Base-by-base conservation (phyloP, 1,140 invertebrate genomes). In the Periplaneta americana region DNA sequence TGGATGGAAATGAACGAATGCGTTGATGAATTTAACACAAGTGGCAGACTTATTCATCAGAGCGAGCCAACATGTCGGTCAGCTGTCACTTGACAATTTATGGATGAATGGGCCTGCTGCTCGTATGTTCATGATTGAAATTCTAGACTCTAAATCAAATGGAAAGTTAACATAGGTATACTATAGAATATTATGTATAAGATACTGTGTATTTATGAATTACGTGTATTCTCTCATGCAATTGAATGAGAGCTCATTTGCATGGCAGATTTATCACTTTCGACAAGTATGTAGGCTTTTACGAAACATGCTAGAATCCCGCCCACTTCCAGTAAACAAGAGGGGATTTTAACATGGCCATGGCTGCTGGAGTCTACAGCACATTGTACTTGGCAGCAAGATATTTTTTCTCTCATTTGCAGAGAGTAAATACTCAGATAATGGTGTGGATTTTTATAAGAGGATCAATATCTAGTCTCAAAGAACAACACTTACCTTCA, bases 391-490 rank as follows among this genome's bases (percentile, higher is more conserved):
- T 36, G 76, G 76, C 76, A 78, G 76, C 76, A 78, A 78, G 34
- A 36, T 78, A 36, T 78, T 36, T 36, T 37, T 36, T 76, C 75
- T 75, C 74, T 78, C 22, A 39, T 34, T 36, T n/a, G n/a, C n/a
- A 78, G 35, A 39, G 5, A 78, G 35, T 34, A 36, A 78, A 78
- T 78, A 78, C 76, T 78, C 76, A 78, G 32, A 76, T 39, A n/a
- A n/a, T 66, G 22, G 22, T 66, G 28, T 66, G 48, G 76, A 36
- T 36, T 78, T 78, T 78, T 78, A 35, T 78, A 78, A 37, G n/a
- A 78, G 35, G 36, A 78, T 66, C 32, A 78, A 78, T 34, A 78
- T 78, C 76, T 78, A 78, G 76, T 78, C 76, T 78, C 36, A 36
- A 75, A 36, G 76, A 36, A 66, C 22, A 39, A 78, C 28, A 36